Percentiles rank a stretch among this genome's conserved stretches.
Conservation (phyloP, 1,140 invertebrate species). For the Formica exsecta region DNA sequence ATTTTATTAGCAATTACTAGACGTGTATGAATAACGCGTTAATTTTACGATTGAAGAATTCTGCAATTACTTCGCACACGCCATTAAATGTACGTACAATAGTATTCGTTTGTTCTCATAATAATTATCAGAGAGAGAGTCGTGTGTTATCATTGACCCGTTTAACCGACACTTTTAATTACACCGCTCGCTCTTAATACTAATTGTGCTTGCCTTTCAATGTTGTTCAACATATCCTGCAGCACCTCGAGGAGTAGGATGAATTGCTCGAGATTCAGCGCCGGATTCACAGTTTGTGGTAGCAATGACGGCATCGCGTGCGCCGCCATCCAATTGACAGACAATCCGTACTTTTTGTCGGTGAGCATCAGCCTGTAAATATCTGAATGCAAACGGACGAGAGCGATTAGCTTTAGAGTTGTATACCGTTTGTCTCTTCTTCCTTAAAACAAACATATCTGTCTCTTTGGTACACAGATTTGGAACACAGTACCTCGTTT, state of each 20-base stretch:
- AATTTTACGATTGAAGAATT: not conserved
- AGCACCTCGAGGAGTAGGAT: constrained; percentile 94
- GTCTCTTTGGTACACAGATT: not conserved
- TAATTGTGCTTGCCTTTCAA: constrained; percentile 89
- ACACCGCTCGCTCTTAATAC: not conserved
- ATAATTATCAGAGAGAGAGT: constrained; percentile 6
- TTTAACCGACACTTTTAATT: constrained; percentile 12
- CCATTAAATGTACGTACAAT: not conserved
- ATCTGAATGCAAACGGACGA: constrained; percentile 87
- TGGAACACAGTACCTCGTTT: no score
- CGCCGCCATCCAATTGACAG: constrained; percentile 96
- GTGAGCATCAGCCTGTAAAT: constrained; percentile 97
- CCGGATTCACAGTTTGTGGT: constrained; percentile 96
- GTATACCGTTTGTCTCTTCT: not conserved
- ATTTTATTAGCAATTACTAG: no score
- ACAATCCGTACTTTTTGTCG: constrained; percentile 97
- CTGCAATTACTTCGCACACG: constrained; percentile 7
- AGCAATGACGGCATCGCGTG: constrained; percentile 96
- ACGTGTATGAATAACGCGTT: not conserved
- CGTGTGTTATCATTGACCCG: no score
- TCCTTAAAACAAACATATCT: not conserved
- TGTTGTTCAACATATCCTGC: constrained; percentile 97
- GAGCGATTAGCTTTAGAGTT: not conserved
- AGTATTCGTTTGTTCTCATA: not conserved
- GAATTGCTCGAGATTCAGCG: constrained; percentile 96